These are phyloP conservation scores for Rhopalosiphum nymphaeae DNA, from an alignment of 2,888 invertebrate species.

Conservation along the genomic window DNA sequence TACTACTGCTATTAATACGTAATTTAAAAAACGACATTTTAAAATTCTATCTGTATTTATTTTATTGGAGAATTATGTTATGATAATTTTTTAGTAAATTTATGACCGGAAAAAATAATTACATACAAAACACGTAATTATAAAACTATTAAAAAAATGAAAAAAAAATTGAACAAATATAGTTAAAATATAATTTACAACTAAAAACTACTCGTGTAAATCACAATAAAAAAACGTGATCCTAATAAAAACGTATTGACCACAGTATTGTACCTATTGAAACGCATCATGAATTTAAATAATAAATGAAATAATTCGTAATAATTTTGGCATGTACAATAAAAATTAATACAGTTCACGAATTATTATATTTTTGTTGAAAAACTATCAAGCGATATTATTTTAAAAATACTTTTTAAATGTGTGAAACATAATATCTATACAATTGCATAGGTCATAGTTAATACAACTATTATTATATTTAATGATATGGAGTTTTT, in stretches of 20 bases:
- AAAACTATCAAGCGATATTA: background rate
- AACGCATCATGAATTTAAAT: background rate
- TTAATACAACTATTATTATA: background rate
- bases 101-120: background rate
- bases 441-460: background rate
- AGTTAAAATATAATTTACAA: background rate
- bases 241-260: background rate
- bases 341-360: background rate
- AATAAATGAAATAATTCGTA: background rate
- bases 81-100: background rate
- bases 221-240: background rate
- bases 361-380: background rate
- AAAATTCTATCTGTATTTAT: background rate
- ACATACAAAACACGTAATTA: background rate
- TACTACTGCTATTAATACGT: background rate
- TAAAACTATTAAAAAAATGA: background rate
- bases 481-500: background rate
- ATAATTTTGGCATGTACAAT: background rate
- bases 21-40: background rate
- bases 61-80: background rate
- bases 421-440: background rate
- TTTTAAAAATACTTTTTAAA: background rate
- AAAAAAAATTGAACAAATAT: background rate
- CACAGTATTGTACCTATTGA: background rate
- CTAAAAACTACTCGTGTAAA: background rate